Base-by-base conservation (phyloP, 2,888 invertebrate genomes). In the Drosophila putrida region DNA sequence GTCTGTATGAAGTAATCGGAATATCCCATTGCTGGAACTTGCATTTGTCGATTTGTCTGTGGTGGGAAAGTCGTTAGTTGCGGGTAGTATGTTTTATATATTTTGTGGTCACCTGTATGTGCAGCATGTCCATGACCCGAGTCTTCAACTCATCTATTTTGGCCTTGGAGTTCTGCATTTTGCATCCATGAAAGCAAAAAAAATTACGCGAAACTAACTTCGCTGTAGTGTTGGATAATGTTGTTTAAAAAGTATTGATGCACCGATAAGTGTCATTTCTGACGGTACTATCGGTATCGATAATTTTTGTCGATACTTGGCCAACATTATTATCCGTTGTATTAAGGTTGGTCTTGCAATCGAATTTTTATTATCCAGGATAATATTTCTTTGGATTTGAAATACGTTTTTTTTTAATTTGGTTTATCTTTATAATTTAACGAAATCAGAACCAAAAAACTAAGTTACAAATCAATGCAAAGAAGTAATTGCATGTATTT, bases 11-110 rank as follows among this genome's bases (percentile, higher is more conserved):
- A 92, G 65, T 92, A 92, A 75, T 93, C 92, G 20, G 93, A 92
- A 84, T 93, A 93, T 28, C 93, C 93, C 93, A 93, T 93, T 25
- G 92, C 90, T 77, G 93, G 93, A 63, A 93, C 93, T 90, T 92
- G 93, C 70, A 92, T 78, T 82, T 92, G 91, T 28, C 92, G 90
- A 82, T 91, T 91, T 50, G 89, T 89, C 90, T 91, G 61, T 44
- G 53, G 8, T 27, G 6, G 27, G 20, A 35, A 46, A 43, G 28
- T 41, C 36, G 27, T 41, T 36, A 33, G 41, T 46, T 6, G 31
- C 25, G 6, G 4, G 2, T 20, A 4, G 3, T 59, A 28, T 27
- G 10, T 54, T 5, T n/a, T 28, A 0, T 0, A 28, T 1, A 11
- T 44, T 25, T 13, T 25, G 44, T 25, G 13, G 41, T 72, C 80